These are phyloP conservation scores for Sylvicapra grimmia DNA, from an alignment of 2,113 vertebrate genomes.

Conservation along the genomic window DNA sequence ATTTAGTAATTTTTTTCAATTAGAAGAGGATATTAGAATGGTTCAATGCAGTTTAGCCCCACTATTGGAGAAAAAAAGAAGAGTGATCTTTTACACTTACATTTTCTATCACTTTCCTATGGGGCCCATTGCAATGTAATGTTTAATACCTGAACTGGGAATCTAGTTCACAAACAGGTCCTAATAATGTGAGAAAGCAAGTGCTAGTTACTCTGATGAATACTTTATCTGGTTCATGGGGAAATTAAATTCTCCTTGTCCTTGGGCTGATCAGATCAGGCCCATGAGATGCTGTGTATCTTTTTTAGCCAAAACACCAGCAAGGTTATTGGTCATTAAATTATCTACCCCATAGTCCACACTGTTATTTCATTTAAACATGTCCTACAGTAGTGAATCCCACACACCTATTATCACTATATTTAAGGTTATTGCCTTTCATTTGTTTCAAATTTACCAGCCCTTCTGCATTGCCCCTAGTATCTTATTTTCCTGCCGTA, in stretches of 20 bases:
- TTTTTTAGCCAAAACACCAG: slow-evolving; percentile 51
- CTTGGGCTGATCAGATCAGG: slow-evolving; percentile 52
- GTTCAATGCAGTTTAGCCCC: not conserved
- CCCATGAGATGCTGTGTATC: slow-evolving; percentile 38
- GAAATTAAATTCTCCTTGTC: slow-evolving; percentile 61
- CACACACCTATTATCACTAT: slow-evolving; percentile 59
- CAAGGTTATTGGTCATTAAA: slow-evolving; percentile 67
- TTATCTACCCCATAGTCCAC: slow-evolving; percentile 39
- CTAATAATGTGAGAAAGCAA: slow-evolving; percentile 16
- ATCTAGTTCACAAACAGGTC: slow-evolving; percentile 12
- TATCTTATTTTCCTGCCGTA: not conserved
- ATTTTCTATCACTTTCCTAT: slow-evolving; percentile 45
- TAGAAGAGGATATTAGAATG: not conserved
- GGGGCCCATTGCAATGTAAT: not conserved
- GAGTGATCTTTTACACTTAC: slow-evolving; percentile 46
- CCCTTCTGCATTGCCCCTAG: not conserved
- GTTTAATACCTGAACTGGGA: slow-evolving; percentile 33
- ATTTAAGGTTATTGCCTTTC: slow-evolving; percentile 70
- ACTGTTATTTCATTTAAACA: slow-evolving; percentile 65
- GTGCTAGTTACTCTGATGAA: slow-evolving; percentile 60
- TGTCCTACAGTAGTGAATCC: slow-evolving; percentile 52
- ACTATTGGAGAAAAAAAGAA: not conserved
- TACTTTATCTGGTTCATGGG: slow-evolving; percentile 55
- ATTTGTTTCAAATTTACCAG: slow-evolving; percentile 58
- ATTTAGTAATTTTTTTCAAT: slow-evolving; percentile 35